Percentiles rank a stretch among this genome's conserved stretches.
These are phyloP conservation scores for Cartodere bifasciata DNA, from an alignment of 2,888 invertebrate species.

Conservation along the genomic window DNA sequence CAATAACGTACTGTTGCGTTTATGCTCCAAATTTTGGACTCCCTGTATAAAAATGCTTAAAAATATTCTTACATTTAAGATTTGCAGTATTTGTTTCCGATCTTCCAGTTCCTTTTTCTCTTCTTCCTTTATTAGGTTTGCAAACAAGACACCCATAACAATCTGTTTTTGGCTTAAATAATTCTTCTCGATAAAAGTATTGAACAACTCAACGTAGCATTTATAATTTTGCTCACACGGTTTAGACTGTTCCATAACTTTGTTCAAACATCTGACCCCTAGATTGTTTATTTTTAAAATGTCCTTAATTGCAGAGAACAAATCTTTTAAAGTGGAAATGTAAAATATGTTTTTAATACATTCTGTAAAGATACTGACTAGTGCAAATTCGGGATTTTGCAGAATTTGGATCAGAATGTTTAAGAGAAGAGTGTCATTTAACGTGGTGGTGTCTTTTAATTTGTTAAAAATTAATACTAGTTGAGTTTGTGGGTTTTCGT, in stretches of 20 bases:
- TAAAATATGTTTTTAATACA: conserved; percentile 24
- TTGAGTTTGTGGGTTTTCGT: conserved; percentile 17
- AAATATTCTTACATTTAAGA: conserved; percentile 14
- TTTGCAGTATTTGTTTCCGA: conserved; percentile 11
- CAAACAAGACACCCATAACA: conserved; percentile 13
- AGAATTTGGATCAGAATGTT: conserved; percentile 25
- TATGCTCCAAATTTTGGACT: too few relatives aligned
- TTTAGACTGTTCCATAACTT: conserved; percentile 15
- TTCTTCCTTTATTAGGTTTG: conserved; percentile 10
- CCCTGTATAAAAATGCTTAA: background rate
- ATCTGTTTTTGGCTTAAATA: conserved; percentile 18
- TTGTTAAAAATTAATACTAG: conserved; percentile 24
- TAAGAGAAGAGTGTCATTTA: conserved; percentile 17
- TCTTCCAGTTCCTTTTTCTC: conserved; percentile 6
- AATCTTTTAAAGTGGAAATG: conserved; percentile 16
- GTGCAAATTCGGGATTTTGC: conserved; percentile 24
- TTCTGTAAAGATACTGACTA: conserved; percentile 21
- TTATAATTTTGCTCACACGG: conserved; percentile 19
- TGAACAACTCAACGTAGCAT: conserved; percentile 21
- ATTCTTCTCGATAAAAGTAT: conserved; percentile 18
- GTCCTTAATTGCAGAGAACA: conserved; percentile 17
- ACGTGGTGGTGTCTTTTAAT: conserved; percentile 13
- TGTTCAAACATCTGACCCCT: conserved; percentile 18
- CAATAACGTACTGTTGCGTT: too few relatives aligned
- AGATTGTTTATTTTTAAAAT: conserved; percentile 21